Conservation (phyloP, 2,888 invertebrate species). For the Ischnura elegans region DNA sequence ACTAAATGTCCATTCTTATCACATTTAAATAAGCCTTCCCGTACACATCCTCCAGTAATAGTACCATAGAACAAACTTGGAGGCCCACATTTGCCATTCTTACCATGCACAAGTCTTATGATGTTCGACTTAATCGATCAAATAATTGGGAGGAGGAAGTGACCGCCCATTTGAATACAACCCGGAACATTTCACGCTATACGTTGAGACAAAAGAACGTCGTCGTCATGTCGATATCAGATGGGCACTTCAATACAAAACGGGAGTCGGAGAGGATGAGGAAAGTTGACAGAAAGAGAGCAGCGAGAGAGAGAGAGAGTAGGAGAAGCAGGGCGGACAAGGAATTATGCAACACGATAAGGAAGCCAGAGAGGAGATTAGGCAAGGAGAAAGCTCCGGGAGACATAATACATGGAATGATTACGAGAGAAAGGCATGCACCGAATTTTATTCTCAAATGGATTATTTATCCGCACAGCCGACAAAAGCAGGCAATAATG, state of each 20-base stretch:
- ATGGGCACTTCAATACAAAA: not conserved
- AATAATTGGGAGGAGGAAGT: too few relatives aligned
- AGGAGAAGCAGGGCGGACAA: not conserved
- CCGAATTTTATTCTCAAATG: not conserved
- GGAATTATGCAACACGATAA: slow-evolving; percentile 19
- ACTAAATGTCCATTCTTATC: too few relatives aligned
- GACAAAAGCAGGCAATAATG: too few relatives aligned
- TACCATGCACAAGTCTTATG: too few relatives aligned
- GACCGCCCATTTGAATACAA: too few relatives aligned
- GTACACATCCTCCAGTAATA: too few relatives aligned
- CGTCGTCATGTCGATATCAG: not conserved
- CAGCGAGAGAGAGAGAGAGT: slow-evolving; percentile 1
- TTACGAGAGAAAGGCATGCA: not conserved
- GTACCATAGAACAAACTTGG: too few relatives aligned
- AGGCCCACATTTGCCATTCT: too few relatives aligned
- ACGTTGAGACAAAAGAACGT: not conserved
- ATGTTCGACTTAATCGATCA: too few relatives aligned
- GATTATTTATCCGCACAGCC: not conserved
- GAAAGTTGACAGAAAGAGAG: slow-evolving; percentile 7
- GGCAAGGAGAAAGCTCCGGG: slow-evolving; percentile 11
- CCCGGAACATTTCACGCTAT: not conserved
- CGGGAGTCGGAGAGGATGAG: not conserved
- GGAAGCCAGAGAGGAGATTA: slow-evolving; percentile 3
- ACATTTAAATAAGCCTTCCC: too few relatives aligned
- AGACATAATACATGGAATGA: not conserved